phyloP scores from a whole-genome alignment of 2,113 vertebrate genomes.

The Casuarius casuarius region DNA sequence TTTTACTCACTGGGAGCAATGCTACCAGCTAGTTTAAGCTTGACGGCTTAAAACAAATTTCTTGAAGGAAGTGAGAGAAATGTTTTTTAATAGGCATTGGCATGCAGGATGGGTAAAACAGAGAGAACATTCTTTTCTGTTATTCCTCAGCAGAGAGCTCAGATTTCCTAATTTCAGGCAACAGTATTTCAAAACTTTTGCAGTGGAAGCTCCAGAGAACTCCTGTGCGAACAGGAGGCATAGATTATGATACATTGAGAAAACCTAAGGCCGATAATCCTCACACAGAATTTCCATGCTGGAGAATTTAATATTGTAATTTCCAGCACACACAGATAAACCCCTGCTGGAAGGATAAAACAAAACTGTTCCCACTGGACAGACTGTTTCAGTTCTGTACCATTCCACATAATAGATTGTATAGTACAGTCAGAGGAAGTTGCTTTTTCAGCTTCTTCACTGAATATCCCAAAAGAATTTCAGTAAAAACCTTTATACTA shows the following conservation, averaged over 20 bases:
- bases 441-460: not conserved
- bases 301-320: constrained; percentile 37
- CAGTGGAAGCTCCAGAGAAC: not conserved
- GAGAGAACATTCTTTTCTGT: constrained; percentile 1
- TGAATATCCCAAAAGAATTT: not conserved
- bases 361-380: not conserved
- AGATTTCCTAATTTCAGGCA: not conserved
- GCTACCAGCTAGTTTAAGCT: not conserved
- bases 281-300: constrained; percentile 30
- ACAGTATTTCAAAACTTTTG: constrained; percentile 34
- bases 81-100: not conserved
- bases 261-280: constrained; percentile 38
- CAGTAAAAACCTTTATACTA: not conserved
- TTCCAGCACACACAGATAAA: constrained; percentile 42
- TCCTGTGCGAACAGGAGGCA: constrained; percentile 13
- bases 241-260: not conserved
- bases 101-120: not conserved
- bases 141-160: not conserved
- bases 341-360: constrained; percentile 26
- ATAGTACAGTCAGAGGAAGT: not conserved
- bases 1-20: not conserved
- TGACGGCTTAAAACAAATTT: not conserved
- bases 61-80: not conserved
- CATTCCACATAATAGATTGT: not conserved
- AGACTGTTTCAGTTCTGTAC: not conserved